A percentile compares a stretch with the other conserved stretches of the same genome.
phyloP scores from a whole-genome alignment of 2,888 invertebrate genomes.

The Luperina testacea region DNA sequence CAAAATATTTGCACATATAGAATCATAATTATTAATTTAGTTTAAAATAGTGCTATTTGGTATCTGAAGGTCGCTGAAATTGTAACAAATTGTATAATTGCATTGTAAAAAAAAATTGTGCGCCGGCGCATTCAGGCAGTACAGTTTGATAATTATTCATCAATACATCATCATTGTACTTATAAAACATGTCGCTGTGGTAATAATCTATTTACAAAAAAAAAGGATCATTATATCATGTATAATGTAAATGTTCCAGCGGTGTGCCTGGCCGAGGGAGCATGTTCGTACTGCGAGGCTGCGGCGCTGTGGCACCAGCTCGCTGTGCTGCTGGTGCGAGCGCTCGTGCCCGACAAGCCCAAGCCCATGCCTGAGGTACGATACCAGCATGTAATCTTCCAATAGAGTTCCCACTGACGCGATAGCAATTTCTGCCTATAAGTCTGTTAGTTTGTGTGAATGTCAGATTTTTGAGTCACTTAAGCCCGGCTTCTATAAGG shows the following conservation, averaged over 20 bases:
- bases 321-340: conserved; percentile 94
- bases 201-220: too few relatives aligned
- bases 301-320: conserved; percentile 98
- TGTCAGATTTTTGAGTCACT: not conserved
- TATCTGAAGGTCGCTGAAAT: not conserved
- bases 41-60: not conserved
- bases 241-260: conserved; percentile 40
- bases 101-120: not conserved
- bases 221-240: too few relatives aligned
- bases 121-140: not conserved
- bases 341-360: conserved; percentile 93
- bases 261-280: conserved; percentile 86
- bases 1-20: not conserved
- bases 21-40: not conserved
- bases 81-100: not conserved
- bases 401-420: not conserved
- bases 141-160: not conserved
- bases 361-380: conserved; percentile 87
- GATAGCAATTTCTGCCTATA: not conserved
- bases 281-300: conserved; percentile 98
- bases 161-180: not conserved
- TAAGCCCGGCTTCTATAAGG: not conserved
- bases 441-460: not conserved
- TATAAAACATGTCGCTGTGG: not conserved
- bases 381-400: not conserved